Evolutionary conservation across 2,888 invertebrate genomes (phyloP), one percentile per base, ranked within the genome.

Genomic region (Thymelicus acteon): DNA sequence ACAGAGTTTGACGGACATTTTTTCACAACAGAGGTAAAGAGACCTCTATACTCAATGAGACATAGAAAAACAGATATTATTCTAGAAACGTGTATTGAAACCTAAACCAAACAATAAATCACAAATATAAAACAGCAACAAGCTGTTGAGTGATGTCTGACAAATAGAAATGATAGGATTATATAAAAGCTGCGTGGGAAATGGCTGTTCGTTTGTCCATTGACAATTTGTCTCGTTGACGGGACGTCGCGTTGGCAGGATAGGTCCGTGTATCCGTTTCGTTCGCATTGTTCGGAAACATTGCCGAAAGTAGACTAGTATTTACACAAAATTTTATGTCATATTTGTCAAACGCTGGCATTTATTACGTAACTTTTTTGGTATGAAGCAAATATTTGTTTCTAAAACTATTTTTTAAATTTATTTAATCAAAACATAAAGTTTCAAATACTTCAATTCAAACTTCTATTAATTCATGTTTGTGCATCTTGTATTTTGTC

Each of bases 191-290:
- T 8, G 48, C 40, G 44, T 37, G 54, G 19, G 47, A 68, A 67
- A 67, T 52, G 60, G 44, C n/a, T 49, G 52, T 47, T 57, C 57
- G 68, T 62, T 47, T 57, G 44, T 63, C 54, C 68, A 57, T 62
- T 69, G 68, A 69, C 68, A 69, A 69, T 69, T 69, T 69, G 68
- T 69, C 68, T 69, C 68, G 44, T 62, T 57, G 68, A 62, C 60
- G 54, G 39, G 47, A 57, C 62, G 62, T 40, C 6, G 52, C 62
- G 62, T 40, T 10, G 52, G 24, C 31, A 19, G 49, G n/a, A 61
- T 15, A 40, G 24, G 13, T n/a, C 6, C 49, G 54, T 19, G 64
- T 64, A 49, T 52, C 60, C 67, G 48, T 37, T 67, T 8, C 52
- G 68, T 40, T 40, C 24, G 15, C n/a, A 61, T 68, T 67, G 67